Percentiles rank a stretch among this genome's conserved stretches.
Evolutionary conservation across 2,888 invertebrate genomes (phyloP).

Genomic region (Hofmannophila pseudospretella): DNA sequence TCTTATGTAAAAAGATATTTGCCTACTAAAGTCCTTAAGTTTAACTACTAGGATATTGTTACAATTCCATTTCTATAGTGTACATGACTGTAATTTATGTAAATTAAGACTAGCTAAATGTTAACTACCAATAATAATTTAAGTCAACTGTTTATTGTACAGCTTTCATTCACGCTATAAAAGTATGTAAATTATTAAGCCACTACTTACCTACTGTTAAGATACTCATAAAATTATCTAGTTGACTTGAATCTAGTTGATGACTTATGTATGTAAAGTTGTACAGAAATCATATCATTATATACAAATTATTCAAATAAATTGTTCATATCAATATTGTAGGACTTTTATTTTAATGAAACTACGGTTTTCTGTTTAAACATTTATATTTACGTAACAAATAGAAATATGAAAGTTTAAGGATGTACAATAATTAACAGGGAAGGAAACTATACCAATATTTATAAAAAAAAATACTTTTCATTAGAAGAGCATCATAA

Average conservation of each 20-base stretch:
- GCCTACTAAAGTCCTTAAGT: constrained; percentile 39
- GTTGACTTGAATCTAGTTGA: constrained; percentile 74
- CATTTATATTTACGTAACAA: too few relatives aligned
- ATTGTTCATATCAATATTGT: constrained; percentile 67
- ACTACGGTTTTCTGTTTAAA: neutral
- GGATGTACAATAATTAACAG: too few relatives aligned
- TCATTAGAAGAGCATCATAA: too few relatives aligned
- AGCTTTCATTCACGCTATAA: constrained; percentile 61
- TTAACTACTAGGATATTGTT: constrained; percentile 38
- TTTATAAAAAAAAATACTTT: too few relatives aligned
- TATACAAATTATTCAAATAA: constrained; percentile 75
- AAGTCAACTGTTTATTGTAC: constrained; percentile 67
- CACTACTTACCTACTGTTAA: constrained; percentile 64
- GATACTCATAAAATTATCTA: constrained; percentile 73
- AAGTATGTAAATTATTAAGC: constrained; percentile 70
- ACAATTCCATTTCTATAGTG: constrained; percentile 63
- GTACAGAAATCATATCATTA: constrained; percentile 78
- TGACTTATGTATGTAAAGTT: constrained; percentile 63
- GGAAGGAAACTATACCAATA: too few relatives aligned
- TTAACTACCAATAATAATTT: constrained; percentile 29
- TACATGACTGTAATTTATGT: constrained; percentile 67
- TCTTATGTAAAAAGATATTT: constrained; percentile 38
- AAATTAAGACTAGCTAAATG: constrained; percentile 44
- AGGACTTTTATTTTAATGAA: constrained; percentile 31
- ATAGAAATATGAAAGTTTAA: too few relatives aligned